Base-by-base conservation (phyloP, 2,797 vertebrate genomes). In the Alauda arvensis region DNA sequence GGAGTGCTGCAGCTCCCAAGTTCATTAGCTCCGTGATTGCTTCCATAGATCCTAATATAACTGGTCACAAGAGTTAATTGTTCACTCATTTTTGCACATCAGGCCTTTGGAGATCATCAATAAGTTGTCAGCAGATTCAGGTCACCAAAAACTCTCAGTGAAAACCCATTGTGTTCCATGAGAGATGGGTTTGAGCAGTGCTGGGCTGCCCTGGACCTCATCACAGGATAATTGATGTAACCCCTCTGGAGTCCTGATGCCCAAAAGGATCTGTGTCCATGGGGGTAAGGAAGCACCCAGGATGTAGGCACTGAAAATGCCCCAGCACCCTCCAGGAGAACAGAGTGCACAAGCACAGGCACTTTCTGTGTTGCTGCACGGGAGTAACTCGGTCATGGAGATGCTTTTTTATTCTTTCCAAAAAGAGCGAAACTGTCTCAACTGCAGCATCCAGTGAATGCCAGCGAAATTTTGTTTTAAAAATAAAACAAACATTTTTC, bases 401-500 rank as follows among this genome's bases (percentile, higher is more conserved):
- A 49, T 67, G 21, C 8, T 59, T 77, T 51, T 87, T 90, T 71
- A 83, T 93, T 77, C 60, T 91, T 95, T 86, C 82, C 80, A 69
- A 82, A 85, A 87, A 68, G 21, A 89, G 71, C 5, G 62, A 68
- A 80, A 87, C 34, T 55, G 52, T 84, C 82, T 93, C 93, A 90
- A 83, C 87, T 94, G 84, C 93, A 94, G 91, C 92, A 94, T 91
- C 89, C 61, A 57, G 92, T 76, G 91, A 94, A 94, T 89, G 91
- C 88, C 94, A 96, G 93, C 12, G 37, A 91, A 92, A 89, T 91
- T 95, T 94, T 94, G 91, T 94, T 96, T 94, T 88, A 96, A 92
- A 96, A 95, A 93, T 94, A 95, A 94, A 96, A 92, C 91, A 91
- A 95, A 96, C 25, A 55, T 92, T 96, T 96, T 94, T 93, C 71